Conservation (phyloP, 1,140 invertebrate genomes). For the Acromyrmex echinatior region DNA sequence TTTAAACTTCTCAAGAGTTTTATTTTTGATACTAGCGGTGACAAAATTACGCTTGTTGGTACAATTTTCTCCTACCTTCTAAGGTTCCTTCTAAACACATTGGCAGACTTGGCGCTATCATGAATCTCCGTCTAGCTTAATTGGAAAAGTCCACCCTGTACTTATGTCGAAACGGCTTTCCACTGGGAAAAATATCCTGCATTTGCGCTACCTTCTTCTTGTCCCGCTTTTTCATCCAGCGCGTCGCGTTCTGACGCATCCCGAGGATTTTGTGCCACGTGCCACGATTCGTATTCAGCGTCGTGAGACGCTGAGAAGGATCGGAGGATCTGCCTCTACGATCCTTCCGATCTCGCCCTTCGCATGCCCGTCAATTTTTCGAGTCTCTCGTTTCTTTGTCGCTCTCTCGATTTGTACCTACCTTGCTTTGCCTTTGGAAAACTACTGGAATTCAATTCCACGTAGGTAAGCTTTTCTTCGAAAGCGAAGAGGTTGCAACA, state of each 20-base stretch:
- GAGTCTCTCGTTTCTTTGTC: not conserved
- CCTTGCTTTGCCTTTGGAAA: not conserved
- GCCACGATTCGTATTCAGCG: constrained; percentile 71
- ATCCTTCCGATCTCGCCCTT: constrained; percentile 15
- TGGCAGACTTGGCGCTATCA: constrained; percentile 39
- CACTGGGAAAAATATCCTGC: constrained; percentile 73
- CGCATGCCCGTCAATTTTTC: constrained; percentile 14
- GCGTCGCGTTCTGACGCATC: constrained; percentile 22
- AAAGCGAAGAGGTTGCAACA: constrained; percentile 34
- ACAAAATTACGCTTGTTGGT: constrained; percentile 9
- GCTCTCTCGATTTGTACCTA: not conserved
- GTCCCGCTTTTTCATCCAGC: not conserved
- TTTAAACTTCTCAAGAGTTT: not conserved
- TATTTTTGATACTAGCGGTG: not conserved
- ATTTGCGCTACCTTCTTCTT: constrained; percentile 15
- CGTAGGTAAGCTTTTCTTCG: constrained; percentile 20
- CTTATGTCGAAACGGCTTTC: constrained; percentile 66
- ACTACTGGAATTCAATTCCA: constrained; percentile 49
- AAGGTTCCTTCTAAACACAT: constrained; percentile 20
- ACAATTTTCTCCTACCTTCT: constrained; percentile 17
- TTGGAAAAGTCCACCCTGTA: constrained; percentile 82
- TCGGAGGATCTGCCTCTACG: constrained; percentile 24
- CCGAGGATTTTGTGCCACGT: constrained; percentile 66
- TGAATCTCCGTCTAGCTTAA: constrained; percentile 81
- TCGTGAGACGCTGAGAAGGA: constrained; percentile 49